Conservation (phyloP, 2,888 invertebrate species). For the Craniophora ligustri region DNA sequence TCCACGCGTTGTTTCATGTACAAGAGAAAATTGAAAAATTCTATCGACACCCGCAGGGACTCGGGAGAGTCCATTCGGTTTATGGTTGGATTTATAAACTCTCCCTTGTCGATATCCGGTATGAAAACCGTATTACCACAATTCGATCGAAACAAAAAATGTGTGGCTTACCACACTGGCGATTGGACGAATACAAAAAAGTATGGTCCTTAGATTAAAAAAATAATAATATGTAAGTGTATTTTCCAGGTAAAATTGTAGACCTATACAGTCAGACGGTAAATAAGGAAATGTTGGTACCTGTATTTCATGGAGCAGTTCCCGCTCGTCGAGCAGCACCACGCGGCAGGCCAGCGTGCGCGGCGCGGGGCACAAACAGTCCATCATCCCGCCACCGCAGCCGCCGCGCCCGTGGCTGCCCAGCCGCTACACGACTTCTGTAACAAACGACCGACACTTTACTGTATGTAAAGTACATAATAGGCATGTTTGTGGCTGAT, state of each 20-base stretch:
- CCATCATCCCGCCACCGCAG: slow-evolving; percentile 81
- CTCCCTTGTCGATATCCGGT: slow-evolving; percentile 42
- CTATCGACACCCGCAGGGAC: slow-evolving; percentile 72
- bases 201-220: too few relatives aligned
- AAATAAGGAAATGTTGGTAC: slow-evolving; percentile 79
- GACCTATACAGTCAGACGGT: neutral
- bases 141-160: slow-evolving; percentile 36
- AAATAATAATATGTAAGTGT: too few relatives aligned
- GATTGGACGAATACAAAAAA: slow-evolving; percentile 2
- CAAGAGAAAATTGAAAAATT: slow-evolving; percentile 82
- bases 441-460: slow-evolving; percentile 52
- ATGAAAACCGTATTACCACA: slow-evolving; percentile 41
- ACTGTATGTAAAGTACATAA: slow-evolving; percentile 17
- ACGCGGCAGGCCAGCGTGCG: slow-evolving; percentile 93
- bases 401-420: slow-evolving; percentile 59
- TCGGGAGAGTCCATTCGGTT: slow-evolving; percentile 42
- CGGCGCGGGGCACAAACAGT: slow-evolving; percentile 89
- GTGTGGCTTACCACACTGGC: slow-evolving; percentile 13
- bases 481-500: slow-evolving; percentile 7
- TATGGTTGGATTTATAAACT: slow-evolving; percentile 68
- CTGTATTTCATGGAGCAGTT: slow-evolving; percentile 96
- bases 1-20: slow-evolving; percentile 76
- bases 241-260: too few relatives aligned
- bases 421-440: slow-evolving; percentile 49
- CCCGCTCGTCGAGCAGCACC: slow-evolving; percentile 96